Base-by-base conservation (phyloP, 2,888 invertebrate genomes). In the Allacma fusca region DNA sequence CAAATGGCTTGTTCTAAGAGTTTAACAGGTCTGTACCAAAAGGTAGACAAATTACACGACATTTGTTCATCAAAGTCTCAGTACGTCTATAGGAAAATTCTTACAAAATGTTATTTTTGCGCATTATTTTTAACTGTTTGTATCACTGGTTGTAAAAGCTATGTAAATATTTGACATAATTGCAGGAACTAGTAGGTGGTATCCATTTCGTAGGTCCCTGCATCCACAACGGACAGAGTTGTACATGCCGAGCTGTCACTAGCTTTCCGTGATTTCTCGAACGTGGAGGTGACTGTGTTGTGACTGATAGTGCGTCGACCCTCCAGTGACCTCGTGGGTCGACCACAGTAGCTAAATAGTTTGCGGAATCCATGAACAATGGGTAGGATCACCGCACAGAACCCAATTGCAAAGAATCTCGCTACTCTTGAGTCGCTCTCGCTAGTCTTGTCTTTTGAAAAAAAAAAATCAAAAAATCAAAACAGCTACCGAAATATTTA, bases 241-340 rank as follows among this genome's bases (percentile, higher is more conserved):
- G 84, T 83, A 29, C 80, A 78, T 16, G 79, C 82, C 16, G 84
- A 83, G 34, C 81, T 80, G 75, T 83, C 82, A 65, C 83, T 83
- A 28, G 79, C 80, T 78, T 84, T 84, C 72, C 84, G 76, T 16
- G 80, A 79, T 64, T 84, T 84, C 73, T 83, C 84, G 73, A 82
- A 83, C 13, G 78, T 78, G 21, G 82, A 81, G n/a, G 82, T 79
- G 50, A 82, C 80, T 57, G 82, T 84, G 24, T 80, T 80, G 43
- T 83, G 80, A 67, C 81, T 77, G 59, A 79, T 77, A 21, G 79
- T 81, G 57, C 82, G 69, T 13, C 81, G 78, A 34, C 81, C 80
- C 65, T 80, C 81, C 7, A 83, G 75, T 34, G 78, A 78, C 74
- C 83, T 50, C 1, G 78, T 81, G 0, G 80, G 80, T 16, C 80